A percentile compares a stretch with the other conserved stretches of the same genome.
phyloP scores from a whole-genome alignment of 1,140 invertebrate species.

The Scaptomyza montana region DNA sequence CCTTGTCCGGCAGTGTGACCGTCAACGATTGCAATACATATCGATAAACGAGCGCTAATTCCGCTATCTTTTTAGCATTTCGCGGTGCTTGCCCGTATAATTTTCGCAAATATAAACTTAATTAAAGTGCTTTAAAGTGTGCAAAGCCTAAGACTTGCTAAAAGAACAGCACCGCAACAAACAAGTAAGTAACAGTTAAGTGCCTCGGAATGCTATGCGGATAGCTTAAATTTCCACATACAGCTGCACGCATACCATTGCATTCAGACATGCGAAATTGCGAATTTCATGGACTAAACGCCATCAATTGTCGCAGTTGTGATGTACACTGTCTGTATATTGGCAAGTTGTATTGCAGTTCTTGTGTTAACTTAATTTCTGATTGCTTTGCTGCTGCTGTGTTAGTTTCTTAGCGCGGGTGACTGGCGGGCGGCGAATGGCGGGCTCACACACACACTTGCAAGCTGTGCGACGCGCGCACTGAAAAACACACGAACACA shows the following conservation, averaged over 20 bases:
- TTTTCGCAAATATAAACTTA: conserved; percentile 31
- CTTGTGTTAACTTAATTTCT: conserved; percentile 37
- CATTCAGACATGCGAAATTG: conserved; percentile 48
- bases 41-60: conserved; percentile 27
- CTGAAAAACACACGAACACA: conserved; percentile 28
- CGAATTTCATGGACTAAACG: conserved; percentile 61
- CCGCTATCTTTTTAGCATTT: conserved; percentile 39
- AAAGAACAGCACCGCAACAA: conserved; percentile 1
- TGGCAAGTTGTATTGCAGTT: conserved; percentile 40
- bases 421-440: conserved; percentile 52
- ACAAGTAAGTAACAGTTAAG: conserved; percentile 50
- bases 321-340: conserved; percentile 27
- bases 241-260: conserved; percentile 14
- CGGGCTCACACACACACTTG: conserved; percentile 44
- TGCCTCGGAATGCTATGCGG: conserved; percentile 11
- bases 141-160: conserved; percentile 9
- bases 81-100: conserved; percentile 36
- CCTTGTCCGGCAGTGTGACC: conserved; percentile 17
- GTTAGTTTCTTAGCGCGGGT: conserved; percentile 55
- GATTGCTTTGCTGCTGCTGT: conserved; percentile 49
- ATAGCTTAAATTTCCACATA: conserved; percentile 6
- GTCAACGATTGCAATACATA: neutral
- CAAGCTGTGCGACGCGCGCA: conserved; percentile 28
- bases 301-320: conserved; percentile 54
- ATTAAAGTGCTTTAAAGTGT: conserved; percentile 20